Base-by-base conservation (phyloP, 2,888 invertebrate species). In the Gerris lacustris region DNA sequence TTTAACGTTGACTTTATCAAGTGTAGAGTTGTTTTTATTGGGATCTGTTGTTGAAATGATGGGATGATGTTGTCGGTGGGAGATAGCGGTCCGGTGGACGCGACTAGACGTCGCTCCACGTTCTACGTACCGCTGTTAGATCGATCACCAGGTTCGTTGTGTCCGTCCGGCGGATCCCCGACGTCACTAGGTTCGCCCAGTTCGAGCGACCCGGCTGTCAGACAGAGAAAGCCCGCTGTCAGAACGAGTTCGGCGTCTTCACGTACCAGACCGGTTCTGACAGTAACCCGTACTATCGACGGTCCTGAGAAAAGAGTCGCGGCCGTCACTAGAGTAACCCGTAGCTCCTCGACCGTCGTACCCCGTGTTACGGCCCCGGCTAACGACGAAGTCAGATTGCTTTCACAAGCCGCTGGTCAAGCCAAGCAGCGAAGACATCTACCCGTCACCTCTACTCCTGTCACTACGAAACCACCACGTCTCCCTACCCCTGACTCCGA, bases 61-160 rank as follows among this genome's bases (percentile, higher is more conserved):
- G 62, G 68, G 66, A 76, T 76, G 76, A 77, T 76, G 79, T 79
- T 79, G 75, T 82, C 81, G 77, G 80, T 73, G 77, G 80, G 77
- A 80, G 79, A 77, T 77, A 78, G 55, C 15, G 11, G 11, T 11
- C 4, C 75, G 77, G 80, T 77, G 78, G 80, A 78, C 77, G 78
- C 81, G 75, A 79, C 83, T 74, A 83, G 86, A 68, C 84, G 90
- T 73, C 84, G 89, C 74, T 90, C 90, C 68, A 88, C 89, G 75
- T 90, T 90, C 81, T 90, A 90, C 81, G 88, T 90, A 75, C 87
- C 89, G 75, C 82, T 90, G 76, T 85, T 85, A 72, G 84, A 86
- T 75, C 86, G 85, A 76, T 85, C 75, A 70, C 74, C 70, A 82
- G 73, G 83, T 77, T 82, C 83, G 67, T 47, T 68, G 17, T 63